Evolutionary conservation across 2,113 vertebrate species (phyloP).

Genomic region (Dicaeum eximium): DNA sequence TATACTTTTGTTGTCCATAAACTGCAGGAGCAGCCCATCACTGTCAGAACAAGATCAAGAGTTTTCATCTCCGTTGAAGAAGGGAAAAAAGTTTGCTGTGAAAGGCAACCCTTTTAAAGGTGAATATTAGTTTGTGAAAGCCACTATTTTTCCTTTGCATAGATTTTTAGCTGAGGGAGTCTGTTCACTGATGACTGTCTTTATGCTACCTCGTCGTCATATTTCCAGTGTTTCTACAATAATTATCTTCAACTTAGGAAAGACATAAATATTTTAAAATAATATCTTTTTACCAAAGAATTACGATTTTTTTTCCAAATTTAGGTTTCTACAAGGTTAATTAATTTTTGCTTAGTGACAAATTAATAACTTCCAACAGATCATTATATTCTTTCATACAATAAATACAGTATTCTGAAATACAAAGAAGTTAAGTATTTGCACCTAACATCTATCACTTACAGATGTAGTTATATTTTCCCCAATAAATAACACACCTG

Average conservation of each 20-base stretch:
- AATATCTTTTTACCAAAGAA: neutral
- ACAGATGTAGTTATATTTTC: neutral
- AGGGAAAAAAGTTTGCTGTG: neutral
- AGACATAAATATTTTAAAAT: neutral
- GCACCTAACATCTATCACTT: neutral
- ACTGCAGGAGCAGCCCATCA: neutral
- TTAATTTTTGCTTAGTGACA: neutral
- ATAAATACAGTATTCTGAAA: neutral
- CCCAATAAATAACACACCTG: neutral
- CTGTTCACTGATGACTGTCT: neutral
- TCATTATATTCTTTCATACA: neutral
- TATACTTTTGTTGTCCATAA: neutral
- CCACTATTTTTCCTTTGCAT: neutral
- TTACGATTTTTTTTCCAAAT: neutral
- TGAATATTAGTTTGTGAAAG: neutral
- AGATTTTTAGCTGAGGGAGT: neutral
- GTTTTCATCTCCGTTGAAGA: neutral
- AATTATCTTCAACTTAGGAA: neutral
- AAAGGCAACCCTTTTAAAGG: neutral
- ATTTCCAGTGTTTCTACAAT: neutral
- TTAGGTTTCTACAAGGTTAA: neutral
- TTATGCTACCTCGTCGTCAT: fast-evolving
- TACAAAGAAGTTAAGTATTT: neutral
- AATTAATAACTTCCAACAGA: neutral
- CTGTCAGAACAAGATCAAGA: neutral